Percentiles rank a stretch among this genome's conserved stretches.
phyloP scores from a whole-genome alignment of 2,113 vertebrate species.

The Stomatorhinus ivindoensis region DNA sequence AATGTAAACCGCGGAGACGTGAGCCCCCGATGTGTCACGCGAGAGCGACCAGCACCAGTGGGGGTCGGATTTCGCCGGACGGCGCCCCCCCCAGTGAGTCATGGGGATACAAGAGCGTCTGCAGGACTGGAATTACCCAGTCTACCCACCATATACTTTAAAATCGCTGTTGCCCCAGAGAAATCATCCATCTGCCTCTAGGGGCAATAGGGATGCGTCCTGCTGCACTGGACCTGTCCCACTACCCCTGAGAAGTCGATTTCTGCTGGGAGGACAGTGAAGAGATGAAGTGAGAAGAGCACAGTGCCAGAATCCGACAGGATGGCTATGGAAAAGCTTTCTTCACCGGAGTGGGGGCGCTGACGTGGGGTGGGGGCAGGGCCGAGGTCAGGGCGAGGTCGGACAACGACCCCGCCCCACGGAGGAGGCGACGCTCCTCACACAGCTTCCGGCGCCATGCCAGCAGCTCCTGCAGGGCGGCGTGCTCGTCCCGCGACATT shows the following conservation, averaged over 20 bases:
- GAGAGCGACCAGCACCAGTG: conserved; percentile 60
- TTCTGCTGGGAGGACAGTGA: not conserved
- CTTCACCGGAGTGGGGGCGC: conserved; percentile 44
- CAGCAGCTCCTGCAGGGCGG: conserved; percentile 73
- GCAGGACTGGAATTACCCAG: not conserved
- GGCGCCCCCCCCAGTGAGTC: not conserved
- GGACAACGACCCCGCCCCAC: conserved; percentile 62
- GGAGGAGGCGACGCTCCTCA: conserved; percentile 61
- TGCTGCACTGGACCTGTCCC: not conserved
- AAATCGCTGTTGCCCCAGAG: not conserved
- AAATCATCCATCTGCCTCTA: not conserved
- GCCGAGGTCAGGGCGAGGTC: conserved; percentile 33
- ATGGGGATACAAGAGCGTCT: not conserved
- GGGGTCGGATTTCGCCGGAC: conserved; percentile 39
- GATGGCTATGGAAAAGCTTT: conserved; percentile 57
- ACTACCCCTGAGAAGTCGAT: not conserved
- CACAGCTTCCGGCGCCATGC: conserved; percentile 75
- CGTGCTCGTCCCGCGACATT: conserved; percentile 68
- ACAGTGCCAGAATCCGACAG: not conserved
- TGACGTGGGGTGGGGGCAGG: not conserved
- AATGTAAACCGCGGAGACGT: conserved; percentile 33
- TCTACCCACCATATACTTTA: not conserved
- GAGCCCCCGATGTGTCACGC: conserved; percentile 52
- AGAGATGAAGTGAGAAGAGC: conserved; percentile 2
- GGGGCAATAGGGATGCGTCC: not conserved